Evolutionary conservation across 2,797 vertebrate genomes (phyloP).

Genomic region (Falco berigora): DNA sequence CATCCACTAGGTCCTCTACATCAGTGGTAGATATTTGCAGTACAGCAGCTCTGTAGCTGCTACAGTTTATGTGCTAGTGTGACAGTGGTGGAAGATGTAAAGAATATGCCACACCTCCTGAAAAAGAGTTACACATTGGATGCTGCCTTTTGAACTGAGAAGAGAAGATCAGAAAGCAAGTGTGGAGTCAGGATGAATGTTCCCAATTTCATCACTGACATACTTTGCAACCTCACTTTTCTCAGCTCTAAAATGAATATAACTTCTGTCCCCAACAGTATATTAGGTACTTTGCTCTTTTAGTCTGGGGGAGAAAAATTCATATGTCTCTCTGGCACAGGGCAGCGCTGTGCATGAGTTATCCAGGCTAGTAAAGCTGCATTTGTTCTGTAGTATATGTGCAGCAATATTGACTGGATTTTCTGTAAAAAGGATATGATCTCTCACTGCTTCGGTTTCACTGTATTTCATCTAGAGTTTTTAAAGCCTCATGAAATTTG

Average conservation of each 20-base stretch:
- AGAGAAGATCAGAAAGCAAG: neutral
- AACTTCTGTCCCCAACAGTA: neutral
- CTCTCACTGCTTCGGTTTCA: neutral
- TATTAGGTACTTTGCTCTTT: neutral
- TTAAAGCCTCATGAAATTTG: neutral
- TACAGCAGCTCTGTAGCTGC: neutral
- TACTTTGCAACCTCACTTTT: neutral
- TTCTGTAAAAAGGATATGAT: neutral
- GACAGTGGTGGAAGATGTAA: neutral
- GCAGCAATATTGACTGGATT: neutral
- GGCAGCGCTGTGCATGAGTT: neutral
- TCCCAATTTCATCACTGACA: neutral
- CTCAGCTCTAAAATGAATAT: neutral
- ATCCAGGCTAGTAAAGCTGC: neutral
- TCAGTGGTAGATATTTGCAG: neutral
- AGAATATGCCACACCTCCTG: neutral
- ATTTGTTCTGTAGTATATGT: neutral
- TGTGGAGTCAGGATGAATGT: neutral
- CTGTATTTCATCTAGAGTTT: neutral
- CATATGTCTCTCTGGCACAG: neutral
- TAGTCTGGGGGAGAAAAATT: neutral
- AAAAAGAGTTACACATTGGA: neutral
- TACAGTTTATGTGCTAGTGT: neutral
- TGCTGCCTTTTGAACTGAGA: neutral
- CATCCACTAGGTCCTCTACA: rapidly evolving